Evolutionary conservation across 2,797 vertebrate species (phyloP), one percentile per base, ranked within the genome.

Genomic region (Myotis vivesi): DNA sequence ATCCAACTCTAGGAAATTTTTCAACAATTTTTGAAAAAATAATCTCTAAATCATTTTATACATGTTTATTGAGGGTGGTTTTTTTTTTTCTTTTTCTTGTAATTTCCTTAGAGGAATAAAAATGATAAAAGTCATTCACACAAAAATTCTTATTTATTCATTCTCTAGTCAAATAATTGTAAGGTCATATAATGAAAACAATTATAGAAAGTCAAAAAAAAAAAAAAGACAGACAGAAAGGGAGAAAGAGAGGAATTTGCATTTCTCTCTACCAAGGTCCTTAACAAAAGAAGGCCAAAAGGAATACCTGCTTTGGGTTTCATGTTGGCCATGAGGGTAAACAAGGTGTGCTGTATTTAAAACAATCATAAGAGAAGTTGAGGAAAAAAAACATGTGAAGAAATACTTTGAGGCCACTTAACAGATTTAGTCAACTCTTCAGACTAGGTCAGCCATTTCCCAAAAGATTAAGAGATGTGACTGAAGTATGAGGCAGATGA

Each of bases 151-250:
- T 90, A 95, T 94, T 97, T 96, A 92, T 98, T 95, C 72, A 57
- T 96, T 97, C 94, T 49, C 36, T 91, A n/a, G 62, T 94, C 89
- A 94, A 94, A 97, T 84, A 8, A 91, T 76, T n/a, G 75, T 38
- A 76, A 96, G 97, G 92, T 91, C 89, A 73, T 86, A 84, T 49
- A 87, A 96, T 96, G 87, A 95, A 97, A 97, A 9, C 75, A 95
- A 28, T 20, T 82, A 38, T 7, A 71, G 33, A 92, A 94, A 89
- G 11, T 49, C 41, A 85, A 49, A 73, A 73, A 0, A 3, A 73
- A 0, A 3, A 38, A 38, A 51, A 83, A 91, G n/a, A 92, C 6
- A 20, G 5, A 30, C 2, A 68, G 17, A 23, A 36, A 62, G 23
- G 2, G 11, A 64, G 23, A 89, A 6, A 30, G 5, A 38, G 28